Evolutionary conservation across 1,140 invertebrate species (phyloP), one percentile per base, ranked within the genome.

Genomic region (Arctopsyche grandis): DNA sequence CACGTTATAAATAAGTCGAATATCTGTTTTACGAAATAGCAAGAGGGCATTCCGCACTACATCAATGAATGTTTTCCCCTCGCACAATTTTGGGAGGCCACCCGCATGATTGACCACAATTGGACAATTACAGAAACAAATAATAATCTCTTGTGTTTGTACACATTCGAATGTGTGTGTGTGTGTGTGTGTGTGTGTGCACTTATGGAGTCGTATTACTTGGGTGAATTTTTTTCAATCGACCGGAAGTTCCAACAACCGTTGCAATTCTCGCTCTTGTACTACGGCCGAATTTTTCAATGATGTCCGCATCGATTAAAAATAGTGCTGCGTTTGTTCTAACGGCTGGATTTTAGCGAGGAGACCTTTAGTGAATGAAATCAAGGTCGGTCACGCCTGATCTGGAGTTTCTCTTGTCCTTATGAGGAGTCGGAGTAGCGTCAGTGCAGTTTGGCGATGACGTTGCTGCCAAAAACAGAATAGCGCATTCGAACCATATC

Each of bases 121-220:
- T 74, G 71, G 46, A 22, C 71, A 74, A 74, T 74, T 58, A 71
- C 69, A 44, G 38, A 74, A 74, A 58, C 48, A 74, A 58, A 71
- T 24, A 74, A 26, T 66, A 22, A 19, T 22, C 9, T 22, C 21
- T 22, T 21, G 3, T 12, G 24, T 26, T 4, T 22, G 21, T 66
- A 66, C 21, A 5, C 21, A 22, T 26, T 5, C 21, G 12, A 3
- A 22, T 7, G 7, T 38, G 1, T 38, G 7, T 38, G 29, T 38
- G 7, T 38, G 29, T 38, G 29, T 38, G 29, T 38, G 29, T 38
- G 29, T 38, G 24, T 69, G 22, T 26, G 22, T 69, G 52, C 52
- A 56, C 52, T 38, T 38, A 56, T 16, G 19, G 19, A 56, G 60
- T 22, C 14, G n/a, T 26, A 12, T 38, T 69, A 56, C 52, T 56